Base-by-base conservation (phyloP, 2,113 vertebrate species). In the Tetraodon nigroviridis region DNA sequence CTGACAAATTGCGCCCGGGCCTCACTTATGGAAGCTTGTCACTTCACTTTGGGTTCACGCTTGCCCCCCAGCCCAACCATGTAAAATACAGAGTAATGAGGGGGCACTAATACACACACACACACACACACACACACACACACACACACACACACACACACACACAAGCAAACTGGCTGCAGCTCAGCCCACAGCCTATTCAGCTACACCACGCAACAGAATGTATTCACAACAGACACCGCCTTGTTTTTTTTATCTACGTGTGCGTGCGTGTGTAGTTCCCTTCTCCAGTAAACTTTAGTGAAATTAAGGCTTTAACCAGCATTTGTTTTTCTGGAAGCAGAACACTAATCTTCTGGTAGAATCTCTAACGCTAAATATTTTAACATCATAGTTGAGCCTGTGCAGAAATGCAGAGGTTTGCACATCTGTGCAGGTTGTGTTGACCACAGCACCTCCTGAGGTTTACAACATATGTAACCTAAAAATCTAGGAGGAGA, bases 11-110 rank as follows among this genome's bases (percentile, higher is more conserved):
- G 64, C 65, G 50, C 52, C 47, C 67, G 44, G 70, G 58, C 61
- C 65, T 78, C 50, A 55, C 76, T 82, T 77, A 76, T 68, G 54
- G 69, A 68, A 12, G 71, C 50, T 72, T 78, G 83, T 83, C 83
- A 64, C 85, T 83, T 75, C 56, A 24, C 70, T 76, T 58, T 64
- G 51, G 51, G 51, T 61, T 81, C 69, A 57, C 29, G 53, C 64
- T 51, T 55, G 52, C 51, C 55, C 52, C 62, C 29, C 61, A 14
- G 16, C 58, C 45, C 37, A 52, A 63, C 29, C 20, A 1, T 50
- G 55, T 67, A 58, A 58, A 32, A 60, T 55, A 53, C 42, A 64
- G 40, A 69, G 55, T 51, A 65, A 65, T 69, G 63, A 80, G 51
- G 44, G 64, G 53, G 22, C 60, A 52, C 55, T 76, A 73, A 76